Evolutionary conservation across 2,888 invertebrate genomes (phyloP).

Genomic region (Philopedon plagiatum): DNA sequence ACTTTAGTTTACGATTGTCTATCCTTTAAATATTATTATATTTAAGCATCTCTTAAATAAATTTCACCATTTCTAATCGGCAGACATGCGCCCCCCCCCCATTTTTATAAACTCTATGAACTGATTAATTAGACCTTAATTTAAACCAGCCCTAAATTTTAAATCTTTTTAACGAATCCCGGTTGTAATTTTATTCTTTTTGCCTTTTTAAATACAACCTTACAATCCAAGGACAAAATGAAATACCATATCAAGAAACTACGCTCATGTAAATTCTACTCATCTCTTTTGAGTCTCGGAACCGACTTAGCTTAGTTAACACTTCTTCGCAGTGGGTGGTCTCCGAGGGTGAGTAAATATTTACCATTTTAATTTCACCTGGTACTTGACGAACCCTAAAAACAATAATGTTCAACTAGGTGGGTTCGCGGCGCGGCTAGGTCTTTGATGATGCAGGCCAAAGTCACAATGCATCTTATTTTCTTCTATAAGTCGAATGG

Average conservation of each 20-base stretch:
- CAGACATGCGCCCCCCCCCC: no score
- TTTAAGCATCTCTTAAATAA: no score
- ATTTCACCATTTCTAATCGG: no score
- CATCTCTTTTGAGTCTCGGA: conserved; percentile 31
- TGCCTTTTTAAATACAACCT: no score
- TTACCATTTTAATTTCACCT: conserved; percentile 64
- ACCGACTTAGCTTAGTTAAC: conserved; percentile 50
- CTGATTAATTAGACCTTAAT: no score
- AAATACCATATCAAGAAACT: neutral
- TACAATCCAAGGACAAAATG: no score
- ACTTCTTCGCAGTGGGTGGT: conserved; percentile 59
- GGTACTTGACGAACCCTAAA: conserved; percentile 62
- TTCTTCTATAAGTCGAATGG: neutral
- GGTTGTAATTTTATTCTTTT: no score
- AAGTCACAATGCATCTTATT: neutral
- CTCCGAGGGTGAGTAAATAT: conserved; percentile 60
- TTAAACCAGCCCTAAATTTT: no score
- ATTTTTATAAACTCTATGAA: no score
- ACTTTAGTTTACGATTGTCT: no score
- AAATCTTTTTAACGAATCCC: no score
- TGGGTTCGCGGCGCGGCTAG: conserved; percentile 48
- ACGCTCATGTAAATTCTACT: conserved; percentile 34
- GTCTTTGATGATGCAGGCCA: conserved; percentile 30
- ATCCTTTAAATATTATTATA: no score
- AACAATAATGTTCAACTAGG: conserved; percentile 62